Conservation (phyloP, 2,113 vertebrate genomes). For the Dicentrarchus labrax region DNA sequence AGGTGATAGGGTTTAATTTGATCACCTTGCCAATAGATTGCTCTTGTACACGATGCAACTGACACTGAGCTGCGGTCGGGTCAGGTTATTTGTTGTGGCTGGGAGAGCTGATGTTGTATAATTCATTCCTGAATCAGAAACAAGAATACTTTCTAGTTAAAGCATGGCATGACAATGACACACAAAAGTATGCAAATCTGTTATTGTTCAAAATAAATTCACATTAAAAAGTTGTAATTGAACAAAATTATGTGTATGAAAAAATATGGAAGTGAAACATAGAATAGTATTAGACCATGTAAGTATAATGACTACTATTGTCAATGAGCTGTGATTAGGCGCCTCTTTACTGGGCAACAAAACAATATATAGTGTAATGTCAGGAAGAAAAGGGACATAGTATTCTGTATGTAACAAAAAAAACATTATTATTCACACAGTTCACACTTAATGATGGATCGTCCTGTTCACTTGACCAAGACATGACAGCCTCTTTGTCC, state of each 20-base stretch:
- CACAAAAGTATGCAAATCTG: neutral
- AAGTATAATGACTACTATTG: neutral
- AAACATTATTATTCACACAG: neutral
- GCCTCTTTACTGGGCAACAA: neutral
- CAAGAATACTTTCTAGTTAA: too few relatives aligned
- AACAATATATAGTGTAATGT: neutral
- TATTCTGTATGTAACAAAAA: too few relatives aligned
- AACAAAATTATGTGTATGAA: too few relatives aligned
- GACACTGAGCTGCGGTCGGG: neutral
- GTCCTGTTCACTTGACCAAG: neutral
- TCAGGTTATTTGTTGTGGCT: slow-evolving; percentile 39
- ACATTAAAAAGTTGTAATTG: neutral
- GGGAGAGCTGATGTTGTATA: neutral
- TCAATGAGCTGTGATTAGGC: neutral
- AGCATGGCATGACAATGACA: neutral
- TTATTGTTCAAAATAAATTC: neutral
- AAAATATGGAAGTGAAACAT: slow-evolving; percentile 12
- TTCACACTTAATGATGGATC: neutral
- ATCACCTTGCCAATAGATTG: neutral
- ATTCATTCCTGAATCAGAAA: neutral
- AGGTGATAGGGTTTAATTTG: slow-evolving; percentile 3
- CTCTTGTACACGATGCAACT: neutral
- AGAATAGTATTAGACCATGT: neutral
- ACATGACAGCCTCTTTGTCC: slow-evolving; percentile 4
- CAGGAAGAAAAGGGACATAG: too few relatives aligned